Base-by-base conservation (phyloP, 2,888 invertebrate genomes). In the Vandiemenella viatica region DNA sequence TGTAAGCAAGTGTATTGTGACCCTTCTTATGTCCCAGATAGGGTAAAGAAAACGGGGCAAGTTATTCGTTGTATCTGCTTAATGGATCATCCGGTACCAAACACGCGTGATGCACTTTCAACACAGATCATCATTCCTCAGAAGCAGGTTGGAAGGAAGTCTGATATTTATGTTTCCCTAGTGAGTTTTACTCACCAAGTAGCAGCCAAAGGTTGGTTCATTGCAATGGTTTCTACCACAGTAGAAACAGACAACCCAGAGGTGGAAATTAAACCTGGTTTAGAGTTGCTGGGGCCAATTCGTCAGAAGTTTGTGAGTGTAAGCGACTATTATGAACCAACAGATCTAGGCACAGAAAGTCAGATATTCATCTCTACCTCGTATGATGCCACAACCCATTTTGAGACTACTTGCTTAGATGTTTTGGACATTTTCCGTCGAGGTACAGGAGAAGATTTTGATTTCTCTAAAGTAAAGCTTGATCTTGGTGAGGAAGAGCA, bases 121-220 rank as follows among this genome's bases (percentile, higher is more conserved):
- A 93, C 93, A 62, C 98, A 99, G 75, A 95, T 99, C 59, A 99
- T 99, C 73, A 96, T 99, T 76, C 98, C 98, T 57, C 97, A 98
- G 69, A 96, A 96, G 68, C 96, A 97, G 74, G 89, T 92, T 55
- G 67, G 64, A 58, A 82, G 87, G 60, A 79, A 79, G 68, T 82
- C 87, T 65, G 98, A 98, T 65, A 98, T 98, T 62, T 98, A 99
- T 69, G 92, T 99, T 18, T 96, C 96, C 18, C 69, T 93, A 65
- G 95, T 97, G 56, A 96, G 96, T 42, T 85, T 91, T 72, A 93
- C 96, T 48, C 97, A 98, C 69, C 91, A 92, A 69, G 92, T 78
- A 13, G 73, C 78, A 22, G 74, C 80, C 38, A 83, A 83, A 63
- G 80, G 80, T 21, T 83, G 80, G 80, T 78, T 71, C 61, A 40